Base-by-base conservation (phyloP, 1,140 invertebrate genomes). In the Helicoverpa armigera region DNA sequence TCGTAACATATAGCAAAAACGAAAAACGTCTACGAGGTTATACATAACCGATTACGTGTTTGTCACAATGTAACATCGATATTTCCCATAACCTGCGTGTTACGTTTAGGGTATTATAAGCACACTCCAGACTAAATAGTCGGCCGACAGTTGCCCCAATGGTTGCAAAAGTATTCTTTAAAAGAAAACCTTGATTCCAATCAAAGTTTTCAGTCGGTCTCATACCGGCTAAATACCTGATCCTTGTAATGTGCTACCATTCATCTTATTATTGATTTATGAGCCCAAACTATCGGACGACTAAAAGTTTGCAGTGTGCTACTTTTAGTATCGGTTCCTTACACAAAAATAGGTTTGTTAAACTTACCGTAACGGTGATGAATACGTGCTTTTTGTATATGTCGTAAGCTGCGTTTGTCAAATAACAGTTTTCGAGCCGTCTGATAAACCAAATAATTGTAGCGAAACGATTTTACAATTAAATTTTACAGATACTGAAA, bases 41-140 rank as follows among this genome's bases (percentile, higher is more conserved):
- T 83, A 81, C 81, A 23, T 80, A 76, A 76, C 72, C 31, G 16
- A 43, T 82, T 75, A 83, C 80, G 60, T 77, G n/a, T 67, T 77
- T 53, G 74, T 63, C 35, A 65, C 51, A 67, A 14, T 72, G 61
- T 77, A 43, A 53, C 13, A 51, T 54, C 61, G 61, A 54, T 63
- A 60, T 78, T 85, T 84, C 81, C 83, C 67, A 81, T 83, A 79
- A 72, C 77, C 63, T 85, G 80, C 81, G 65, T 76, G 60, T 75
- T 81, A 58, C 56, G 48, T 74, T 78, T 70, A 65, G 23, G 23
- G 23, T 23, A 23, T 23, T 23, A 23, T 23, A 23, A 23, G 23
- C 23, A 23, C 23, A 23, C 23, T 23, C 23, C 23, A 23, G 23
- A 23, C 23, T 23, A 23, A 23, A 23, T 23, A 23, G 23, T 23